Evolutionary conservation across 2,888 invertebrate species (phyloP), one percentile per base, ranked within the genome.

Genomic region (Macaria liturata): DNA sequence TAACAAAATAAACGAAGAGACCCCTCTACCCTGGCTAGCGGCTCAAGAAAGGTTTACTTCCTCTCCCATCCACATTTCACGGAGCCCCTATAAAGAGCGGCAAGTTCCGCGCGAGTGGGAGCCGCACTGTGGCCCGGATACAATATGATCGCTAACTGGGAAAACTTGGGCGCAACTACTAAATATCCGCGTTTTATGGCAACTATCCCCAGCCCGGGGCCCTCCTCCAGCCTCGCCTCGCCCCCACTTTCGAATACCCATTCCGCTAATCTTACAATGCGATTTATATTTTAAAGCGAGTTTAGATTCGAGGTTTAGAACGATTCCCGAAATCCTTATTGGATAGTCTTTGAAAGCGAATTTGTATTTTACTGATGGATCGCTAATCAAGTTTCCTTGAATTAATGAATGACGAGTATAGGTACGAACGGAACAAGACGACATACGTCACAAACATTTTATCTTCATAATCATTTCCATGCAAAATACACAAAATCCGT

Each of bases 101-200:
- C 8, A 46, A 43, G 9, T 30, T 4, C 7, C 6, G 3, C 9
- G 34, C 30, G 37, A 32, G 5, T 31, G 6, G 32, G 39, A 39
- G 42, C 37, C 31, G 20, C 4, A 42, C 58, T 58, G 58, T 49
- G 58, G 49, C 57, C 55, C 54, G 73, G 68, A 71, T 69, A 76
- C 74, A 78, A 75, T 76, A 78, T 76, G 73, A 73, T 74, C 71
- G 69, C 73, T 74, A 78, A 77, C 77, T 72, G 72, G 74, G 72
- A 68, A 75, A 81, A 78, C 74, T 81, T 74, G 67, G 65, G 60
- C 60, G 66, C 66, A 72, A 76, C 76, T 78, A 80, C 76, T 80
- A 78, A 78, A 81, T 78, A 78, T 76, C 75, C 67, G 67, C 69
- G 69, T 73, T 77, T 75, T 76, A 74, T 66, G 68, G 67, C 65